Percentiles rank a stretch among this genome's conserved stretches.
Evolutionary conservation across 2,797 vertebrate genomes (phyloP).

Genomic region (Falco berigora): DNA sequence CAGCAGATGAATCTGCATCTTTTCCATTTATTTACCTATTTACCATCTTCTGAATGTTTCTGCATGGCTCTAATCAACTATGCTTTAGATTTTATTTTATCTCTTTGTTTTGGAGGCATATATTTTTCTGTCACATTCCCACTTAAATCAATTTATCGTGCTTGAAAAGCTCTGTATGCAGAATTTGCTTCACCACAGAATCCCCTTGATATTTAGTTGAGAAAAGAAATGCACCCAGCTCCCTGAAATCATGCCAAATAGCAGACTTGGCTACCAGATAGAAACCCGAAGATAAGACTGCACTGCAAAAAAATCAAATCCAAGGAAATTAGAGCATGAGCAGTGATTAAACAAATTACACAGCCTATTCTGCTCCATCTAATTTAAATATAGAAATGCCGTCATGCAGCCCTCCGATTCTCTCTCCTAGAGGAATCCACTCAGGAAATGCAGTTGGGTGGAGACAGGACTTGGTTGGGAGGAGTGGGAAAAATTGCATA

Average conservation of each 20-base stretch:
- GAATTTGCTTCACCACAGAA: conserved; percentile 8
- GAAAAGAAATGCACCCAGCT: conserved; percentile 26
- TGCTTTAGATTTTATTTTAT: neutral
- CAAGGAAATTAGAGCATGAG: conserved; percentile 53
- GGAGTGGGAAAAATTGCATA: neutral
- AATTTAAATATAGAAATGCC: conserved; percentile 57
- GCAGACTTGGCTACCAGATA: conserved; percentile 29
- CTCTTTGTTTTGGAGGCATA: neutral
- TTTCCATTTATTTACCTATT: conserved; percentile 15
- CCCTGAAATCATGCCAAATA: conserved; percentile 39
- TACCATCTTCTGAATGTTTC: neutral
- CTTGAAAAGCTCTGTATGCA: neutral
- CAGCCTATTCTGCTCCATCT: conserved; percentile 45
- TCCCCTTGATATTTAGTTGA: neutral
- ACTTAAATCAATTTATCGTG: conserved; percentile 5
- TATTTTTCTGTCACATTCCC: neutral
- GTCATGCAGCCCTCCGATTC: neutral
- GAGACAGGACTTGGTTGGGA: neutral
- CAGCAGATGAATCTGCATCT: neutral
- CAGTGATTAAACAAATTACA: conserved; percentile 47
- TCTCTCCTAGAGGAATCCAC: conserved; percentile 50
- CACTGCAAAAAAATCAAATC: conserved; percentile 51
- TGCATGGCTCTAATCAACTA: neutral
- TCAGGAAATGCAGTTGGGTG: conserved; percentile 38
- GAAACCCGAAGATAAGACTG: conserved; percentile 17